Percentiles rank a stretch among this genome's conserved stretches.
These are phyloP conservation scores for Eulemur albifrons DNA, from an alignment of 2,797 vertebrate genomes.

Conservation along the genomic window DNA sequence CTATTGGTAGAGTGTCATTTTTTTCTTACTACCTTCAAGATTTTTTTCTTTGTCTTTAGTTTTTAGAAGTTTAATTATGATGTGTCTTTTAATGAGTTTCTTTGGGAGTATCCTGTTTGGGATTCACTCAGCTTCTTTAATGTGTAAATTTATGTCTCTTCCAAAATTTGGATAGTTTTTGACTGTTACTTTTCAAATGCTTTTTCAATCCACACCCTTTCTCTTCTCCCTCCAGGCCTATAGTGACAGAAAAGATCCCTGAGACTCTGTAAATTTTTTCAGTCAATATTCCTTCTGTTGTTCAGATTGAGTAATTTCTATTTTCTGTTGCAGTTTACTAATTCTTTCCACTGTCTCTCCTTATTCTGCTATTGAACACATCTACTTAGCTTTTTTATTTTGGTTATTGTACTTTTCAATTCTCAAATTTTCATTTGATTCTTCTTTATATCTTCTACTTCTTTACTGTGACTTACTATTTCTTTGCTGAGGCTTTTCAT, in stretches of 20 bases:
- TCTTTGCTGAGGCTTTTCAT: background rate
- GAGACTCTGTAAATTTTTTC: background rate
- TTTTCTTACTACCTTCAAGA: background rate
- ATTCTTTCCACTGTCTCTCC: background rate
- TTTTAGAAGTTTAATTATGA: background rate
- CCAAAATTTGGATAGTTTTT: background rate
- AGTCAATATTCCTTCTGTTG: background rate
- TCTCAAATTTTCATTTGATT: background rate
- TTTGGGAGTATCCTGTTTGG: background rate
- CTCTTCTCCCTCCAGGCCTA: background rate
- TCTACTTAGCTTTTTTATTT: background rate
- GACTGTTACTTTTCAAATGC: background rate
- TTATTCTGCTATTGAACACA: background rate
- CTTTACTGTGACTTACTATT: background rate
- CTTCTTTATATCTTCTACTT: background rate
- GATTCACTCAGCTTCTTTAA: background rate
- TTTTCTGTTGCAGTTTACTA: background rate
- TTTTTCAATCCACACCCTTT: background rate
- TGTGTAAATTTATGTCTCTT: background rate
- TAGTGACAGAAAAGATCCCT: background rate
- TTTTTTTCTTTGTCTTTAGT: background rate
- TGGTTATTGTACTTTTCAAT: background rate
- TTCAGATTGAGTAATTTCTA: background rate
- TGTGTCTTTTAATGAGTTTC: background rate
- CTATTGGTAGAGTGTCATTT: background rate